phyloP scores from a whole-genome alignment of 2,113 vertebrate genomes.

The Nibea coibor region DNA sequence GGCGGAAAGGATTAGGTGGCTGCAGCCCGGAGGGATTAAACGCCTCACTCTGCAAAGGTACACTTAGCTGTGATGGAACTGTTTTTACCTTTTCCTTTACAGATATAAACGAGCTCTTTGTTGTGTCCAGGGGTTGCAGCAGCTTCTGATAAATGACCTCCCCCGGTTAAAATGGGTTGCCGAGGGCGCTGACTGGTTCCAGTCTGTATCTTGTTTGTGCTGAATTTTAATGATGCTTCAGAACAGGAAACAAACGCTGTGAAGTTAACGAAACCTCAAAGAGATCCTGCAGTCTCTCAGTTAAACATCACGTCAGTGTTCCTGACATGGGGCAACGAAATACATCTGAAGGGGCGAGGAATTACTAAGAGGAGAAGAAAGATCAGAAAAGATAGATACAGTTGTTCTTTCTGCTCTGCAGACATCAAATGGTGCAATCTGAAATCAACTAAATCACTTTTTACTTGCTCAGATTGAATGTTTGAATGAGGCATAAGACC shows the following conservation, averaged over 20 bases:
- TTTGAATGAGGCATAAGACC: too few species aligned
- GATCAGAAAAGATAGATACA: too few species aligned
- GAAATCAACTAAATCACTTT: too few species aligned
- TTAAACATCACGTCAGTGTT: too few species aligned
- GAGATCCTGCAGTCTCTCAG: too few species aligned
- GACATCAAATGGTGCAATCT: too few species aligned
- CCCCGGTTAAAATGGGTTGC: neutral
- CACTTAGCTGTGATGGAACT: neutral
- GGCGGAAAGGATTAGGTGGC: slow-evolving; percentile 11
- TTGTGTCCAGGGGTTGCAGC: slow-evolving; percentile 4
- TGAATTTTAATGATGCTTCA: neutral
- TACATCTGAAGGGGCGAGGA: too few species aligned
- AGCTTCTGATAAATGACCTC: slow-evolving; percentile 44
- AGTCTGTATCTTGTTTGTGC: neutral
- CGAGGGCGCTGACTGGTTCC: slow-evolving; percentile 4
- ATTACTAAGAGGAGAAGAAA: too few species aligned
- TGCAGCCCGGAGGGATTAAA: neutral
- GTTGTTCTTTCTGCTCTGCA: too few species aligned
- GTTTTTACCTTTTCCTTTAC: neutral
- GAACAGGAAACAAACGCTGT: neutral
- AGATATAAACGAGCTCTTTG: slow-evolving; percentile 9
- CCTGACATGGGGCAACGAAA: too few species aligned
- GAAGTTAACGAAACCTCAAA: neutral
- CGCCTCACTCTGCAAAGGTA: neutral
- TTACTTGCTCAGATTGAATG: too few species aligned